Evolutionary conservation across 2,888 invertebrate genomes (phyloP), one percentile per base, ranked within the genome.

Genomic region (Chironomus riparius): DNA sequence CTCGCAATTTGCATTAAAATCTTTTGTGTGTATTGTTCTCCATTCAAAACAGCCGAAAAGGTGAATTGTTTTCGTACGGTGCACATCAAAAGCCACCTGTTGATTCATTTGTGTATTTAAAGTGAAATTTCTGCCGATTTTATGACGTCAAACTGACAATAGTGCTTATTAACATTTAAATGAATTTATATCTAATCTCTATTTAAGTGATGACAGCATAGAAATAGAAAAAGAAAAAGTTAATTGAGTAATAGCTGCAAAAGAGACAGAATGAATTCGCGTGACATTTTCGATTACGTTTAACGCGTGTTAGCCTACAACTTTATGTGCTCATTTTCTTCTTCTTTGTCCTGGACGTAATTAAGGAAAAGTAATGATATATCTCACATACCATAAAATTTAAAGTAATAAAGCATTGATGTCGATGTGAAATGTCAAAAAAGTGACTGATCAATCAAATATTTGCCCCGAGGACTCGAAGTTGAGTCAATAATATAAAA

Each of bases 1-100:
- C 65, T 65, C 65, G 21, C 21, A 24, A 65, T 65, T 65, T 65
- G 65, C 65, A 65, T 65, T 65, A 65, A 65, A 65, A 65, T 65
- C 65, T 65, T 65, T 65, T 65, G 56, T 56, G 56, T 56, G n/a
- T 56, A 18, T 65, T 22, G 21, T 65, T 65, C 65, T 24, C 21
- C 12, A 38, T 38, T 38, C 10, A 38, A 38, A 38, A 38, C 2
- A 38, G 38, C 38, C 38, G 38, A 38, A 38, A 38, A 38, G 38
- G 38, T 38, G 38, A 10, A 38, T 38, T 38, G 7, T 56, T 56
- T 56, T 18, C 18, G 4, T 38, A 38, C 38, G 38, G 15, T 18
- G 15, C n/a, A 6, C n/a, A 15, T 15, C 50, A 15, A 4, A 2
- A 56, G 18, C n/a, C 56, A 56, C 56, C 56, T 56, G 56, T 56